Evolutionary conservation across 2,113 vertebrate species (phyloP).

Genomic region (Gadus macrocephalus): DNA sequence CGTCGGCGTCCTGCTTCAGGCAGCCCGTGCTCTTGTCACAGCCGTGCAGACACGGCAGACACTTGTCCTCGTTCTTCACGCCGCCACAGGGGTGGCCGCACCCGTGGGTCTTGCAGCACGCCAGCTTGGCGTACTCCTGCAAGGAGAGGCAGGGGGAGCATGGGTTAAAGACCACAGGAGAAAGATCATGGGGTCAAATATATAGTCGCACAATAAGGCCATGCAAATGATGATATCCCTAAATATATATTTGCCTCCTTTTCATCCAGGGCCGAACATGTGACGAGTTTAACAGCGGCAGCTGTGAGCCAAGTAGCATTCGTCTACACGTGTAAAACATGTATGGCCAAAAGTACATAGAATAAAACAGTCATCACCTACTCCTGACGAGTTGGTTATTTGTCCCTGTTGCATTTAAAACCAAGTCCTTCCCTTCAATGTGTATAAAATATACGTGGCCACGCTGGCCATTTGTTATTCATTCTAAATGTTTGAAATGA

Average conservation of each 20-base stretch:
- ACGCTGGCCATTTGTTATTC: neutral
- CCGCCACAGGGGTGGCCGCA: conserved; percentile 96
- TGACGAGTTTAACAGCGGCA: no score
- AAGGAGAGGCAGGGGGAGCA: conserved; percentile 6
- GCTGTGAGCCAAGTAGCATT: no score
- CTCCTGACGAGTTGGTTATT: no score
- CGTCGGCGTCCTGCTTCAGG: conserved; percentile 95
- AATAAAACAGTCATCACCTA: no score
- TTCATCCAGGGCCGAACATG: no score
- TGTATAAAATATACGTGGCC: neutral
- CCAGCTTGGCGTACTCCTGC: conserved; percentile 94
- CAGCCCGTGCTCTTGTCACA: conserved; percentile 86
- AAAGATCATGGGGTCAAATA: neutral
- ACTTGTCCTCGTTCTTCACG: conserved; percentile 91
- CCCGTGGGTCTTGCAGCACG: conserved; percentile 91
- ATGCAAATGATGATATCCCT: no score
- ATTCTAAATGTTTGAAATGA: neutral
- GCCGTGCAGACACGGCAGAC: conserved; percentile 91
- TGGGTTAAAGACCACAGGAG: neutral
- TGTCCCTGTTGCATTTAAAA: no score
- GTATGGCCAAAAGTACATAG: no score
- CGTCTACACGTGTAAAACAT: no score
- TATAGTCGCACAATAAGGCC: no score
- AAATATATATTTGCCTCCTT: no score
- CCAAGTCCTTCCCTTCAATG: neutral